These are phyloP conservation scores for Fregetta grallaria DNA, from an alignment of 2,113 vertebrate genomes.

Conservation along the genomic window DNA sequence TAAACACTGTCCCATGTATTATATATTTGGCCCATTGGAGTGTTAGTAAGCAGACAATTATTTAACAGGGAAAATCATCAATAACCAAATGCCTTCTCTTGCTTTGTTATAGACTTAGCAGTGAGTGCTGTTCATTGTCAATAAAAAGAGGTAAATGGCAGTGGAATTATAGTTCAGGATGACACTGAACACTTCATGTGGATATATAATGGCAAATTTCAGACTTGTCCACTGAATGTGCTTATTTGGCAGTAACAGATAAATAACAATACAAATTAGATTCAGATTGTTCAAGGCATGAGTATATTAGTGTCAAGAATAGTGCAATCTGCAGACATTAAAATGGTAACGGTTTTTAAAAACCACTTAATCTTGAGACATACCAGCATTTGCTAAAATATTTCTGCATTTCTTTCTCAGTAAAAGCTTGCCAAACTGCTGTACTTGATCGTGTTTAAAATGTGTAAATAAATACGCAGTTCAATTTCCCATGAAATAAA, in stretches of 20 bases:
- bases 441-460: constrained; percentile 51
- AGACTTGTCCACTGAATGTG: background rate
- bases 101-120: background rate
- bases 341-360: constrained; percentile 56
- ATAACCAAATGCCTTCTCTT: background rate
- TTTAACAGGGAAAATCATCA: background rate
- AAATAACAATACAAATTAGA: constrained; percentile 52
- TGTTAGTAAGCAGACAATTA: background rate
- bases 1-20: background rate
- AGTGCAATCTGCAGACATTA: constrained; percentile 53
- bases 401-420: constrained; percentile 42
- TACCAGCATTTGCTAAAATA: constrained; percentile 57
- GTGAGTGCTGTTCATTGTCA: background rate
- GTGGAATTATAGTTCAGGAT: background rate
- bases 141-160: background rate
- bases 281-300: constrained; percentile 16
- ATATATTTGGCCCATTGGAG: background rate
- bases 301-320: constrained; percentile 28
- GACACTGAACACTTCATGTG: background rate
- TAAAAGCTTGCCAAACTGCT: constrained; percentile 62
- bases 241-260: constrained; percentile 26
- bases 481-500: constrained; percentile 65
- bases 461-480: constrained; percentile 52
- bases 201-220: background rate
- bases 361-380: constrained; percentile 49